Percentiles rank a stretch among this genome's conserved stretches.
phyloP scores from a whole-genome alignment of 2,797 vertebrate species.

The Trematomus bernacchii region DNA sequence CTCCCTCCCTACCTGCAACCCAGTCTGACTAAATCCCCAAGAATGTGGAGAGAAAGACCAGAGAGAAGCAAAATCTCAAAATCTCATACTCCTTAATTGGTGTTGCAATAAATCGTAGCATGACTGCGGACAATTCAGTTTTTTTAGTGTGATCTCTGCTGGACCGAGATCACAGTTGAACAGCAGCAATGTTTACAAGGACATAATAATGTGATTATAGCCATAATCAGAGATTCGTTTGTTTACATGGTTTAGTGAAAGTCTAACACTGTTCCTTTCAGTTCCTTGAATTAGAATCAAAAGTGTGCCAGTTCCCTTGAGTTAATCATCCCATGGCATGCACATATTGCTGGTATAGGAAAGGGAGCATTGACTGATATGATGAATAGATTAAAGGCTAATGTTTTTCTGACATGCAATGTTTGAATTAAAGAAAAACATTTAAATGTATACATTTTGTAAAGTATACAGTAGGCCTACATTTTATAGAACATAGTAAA shows the following conservation, averaged over 20 bases:
- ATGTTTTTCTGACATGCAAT: background rate
- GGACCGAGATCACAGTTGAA: background rate
- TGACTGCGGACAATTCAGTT: background rate
- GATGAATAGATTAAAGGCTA: background rate
- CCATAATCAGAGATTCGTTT: slow-evolving; percentile 2
- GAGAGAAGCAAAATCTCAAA: slow-evolving; percentile 2
- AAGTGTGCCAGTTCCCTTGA: background rate
- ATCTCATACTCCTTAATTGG: background rate
- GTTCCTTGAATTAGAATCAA: background rate
- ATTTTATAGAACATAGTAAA: background rate
- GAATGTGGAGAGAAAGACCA: slow-evolving; percentile 21
- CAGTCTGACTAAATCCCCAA: slow-evolving; percentile 36
- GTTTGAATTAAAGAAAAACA: background rate
- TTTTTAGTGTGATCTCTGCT: background rate
- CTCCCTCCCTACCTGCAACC: slow-evolving; percentile 16
- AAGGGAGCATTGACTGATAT: background rate
- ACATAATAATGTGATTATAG: slow-evolving; percentile 22
- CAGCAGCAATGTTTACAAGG: background rate
- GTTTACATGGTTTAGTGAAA: slow-evolving; percentile 18
- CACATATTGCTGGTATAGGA: background rate
- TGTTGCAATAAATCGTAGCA: background rate
- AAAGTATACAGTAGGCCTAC: background rate
- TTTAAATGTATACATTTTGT: background rate
- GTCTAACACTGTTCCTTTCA: slow-evolving; percentile 11
- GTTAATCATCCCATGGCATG: background rate